Percentiles rank a stretch among this genome's conserved stretches.
Conservation (phyloP, 2,797 vertebrate genomes). For the Sebastes flavidus region DNA sequence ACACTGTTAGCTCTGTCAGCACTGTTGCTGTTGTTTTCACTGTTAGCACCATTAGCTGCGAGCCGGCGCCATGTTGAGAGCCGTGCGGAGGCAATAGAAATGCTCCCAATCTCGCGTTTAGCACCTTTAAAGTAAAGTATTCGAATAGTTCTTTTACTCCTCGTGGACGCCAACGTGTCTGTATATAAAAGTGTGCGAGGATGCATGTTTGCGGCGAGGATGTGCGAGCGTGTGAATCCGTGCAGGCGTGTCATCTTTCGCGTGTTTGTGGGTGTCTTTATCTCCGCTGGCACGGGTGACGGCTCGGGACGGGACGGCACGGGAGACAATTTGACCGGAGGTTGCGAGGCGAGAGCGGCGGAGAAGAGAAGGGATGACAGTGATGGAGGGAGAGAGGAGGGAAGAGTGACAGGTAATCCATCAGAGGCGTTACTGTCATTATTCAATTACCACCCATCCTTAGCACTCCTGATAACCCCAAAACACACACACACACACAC, state of each 20-base stretch:
- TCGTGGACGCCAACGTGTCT: neutral
- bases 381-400: slow-evolving; percentile 72
- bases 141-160: neutral
- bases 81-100: too few species aligned
- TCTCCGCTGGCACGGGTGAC: slow-evolving; percentile 37
- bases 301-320: slow-evolving; percentile 9
- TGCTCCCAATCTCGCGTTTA: too few species aligned
- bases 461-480: slow-evolving; percentile 68
- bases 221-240: neutral
- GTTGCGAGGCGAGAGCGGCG: slow-evolving; percentile 40
- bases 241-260: neutral
- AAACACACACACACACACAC: slow-evolving; percentile 10
- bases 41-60: too few species aligned
- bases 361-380: slow-evolving; percentile 69
- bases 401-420: slow-evolving; percentile 80
- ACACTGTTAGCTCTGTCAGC: too few species aligned
- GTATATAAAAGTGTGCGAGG: neutral
- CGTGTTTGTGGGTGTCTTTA: slow-evolving; percentile 51
- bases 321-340: slow-evolving; percentile 59
- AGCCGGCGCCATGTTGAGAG: too few species aligned
- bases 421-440: slow-evolving; percentile 81
- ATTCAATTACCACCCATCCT: slow-evolving; percentile 83
- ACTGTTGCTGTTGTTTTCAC: too few species aligned
- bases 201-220: neutral
- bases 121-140: neutral